Evolutionary conservation across 2,797 vertebrate genomes (phyloP), one percentile per base, ranked within the genome.

Genomic region (Myotis planiceps): DNA sequence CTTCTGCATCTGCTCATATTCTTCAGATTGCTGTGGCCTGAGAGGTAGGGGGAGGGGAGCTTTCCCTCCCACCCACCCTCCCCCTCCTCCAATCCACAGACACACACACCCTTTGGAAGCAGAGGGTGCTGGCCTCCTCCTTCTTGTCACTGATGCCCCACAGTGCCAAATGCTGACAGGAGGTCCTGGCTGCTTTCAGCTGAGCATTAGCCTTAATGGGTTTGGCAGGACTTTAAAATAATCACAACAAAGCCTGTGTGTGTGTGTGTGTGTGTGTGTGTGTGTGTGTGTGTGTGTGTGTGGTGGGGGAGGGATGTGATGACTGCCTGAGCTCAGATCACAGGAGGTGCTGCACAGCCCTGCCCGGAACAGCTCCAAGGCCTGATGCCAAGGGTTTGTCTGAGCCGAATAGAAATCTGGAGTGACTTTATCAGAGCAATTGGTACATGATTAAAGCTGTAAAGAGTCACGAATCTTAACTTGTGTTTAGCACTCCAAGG

Each of bases 171-270:
- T 39, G 27, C 90, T 34, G 85, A 92, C 84, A 90, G 81, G 94
- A 96, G 94, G 97, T 82, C 69, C 0, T 1, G 76, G 81, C 93
- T 88, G 93, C 82, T 96, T 96, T 96, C 92, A 95, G 66, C 29
- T 85, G 89, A 96, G 74, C 32, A 92, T 96, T 96, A 96, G 63
- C 25, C 60, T 32, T 91, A 81, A 94, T 95, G 95, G 37, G 15
- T 78, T 97, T 97, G 96, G 37, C 74, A 97, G 97, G 69, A 16
- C 96, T 97, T 97, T 94, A 58, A 92, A 97, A 92, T 14, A 96
- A 94, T 97, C 83, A 82, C 96, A 96, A 96, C 53, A 96, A 97
- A 97, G 96, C 45, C 93, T 39, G 47, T 45, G 4, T 79, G 8
- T 65, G 29, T 63, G 58, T 60, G 58, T 60, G 58, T 58, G 21